Percentiles rank a stretch among this genome's conserved stretches.
Evolutionary conservation across 92 coral and sea anemone species (phyloP).

Genomic region (Porites evermanni): DNA sequence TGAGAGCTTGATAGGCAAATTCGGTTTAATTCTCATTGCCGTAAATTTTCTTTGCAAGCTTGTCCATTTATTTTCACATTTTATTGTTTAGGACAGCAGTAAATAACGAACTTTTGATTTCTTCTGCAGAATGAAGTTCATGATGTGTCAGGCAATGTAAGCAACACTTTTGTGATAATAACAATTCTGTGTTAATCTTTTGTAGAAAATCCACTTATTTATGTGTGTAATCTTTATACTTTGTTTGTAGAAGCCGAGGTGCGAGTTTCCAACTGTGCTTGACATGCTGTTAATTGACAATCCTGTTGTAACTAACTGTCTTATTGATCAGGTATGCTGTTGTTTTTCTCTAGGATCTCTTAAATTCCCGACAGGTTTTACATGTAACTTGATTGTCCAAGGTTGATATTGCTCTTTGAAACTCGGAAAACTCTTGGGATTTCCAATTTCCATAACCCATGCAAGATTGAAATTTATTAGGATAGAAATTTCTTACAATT

Average conservation of each 20-base stretch:
- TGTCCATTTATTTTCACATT: too few relatives aligned
- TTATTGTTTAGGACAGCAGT: too few relatives aligned
- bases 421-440: too few relatives aligned
- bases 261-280: constrained; percentile 78
- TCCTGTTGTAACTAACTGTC: constrained; percentile 88
- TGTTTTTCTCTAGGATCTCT: too few relatives aligned
- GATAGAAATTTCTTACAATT: too few relatives aligned
- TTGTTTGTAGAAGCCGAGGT: constrained; percentile 77
- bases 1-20: too few relatives aligned
- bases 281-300: constrained; percentile 88
- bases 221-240: neutral
- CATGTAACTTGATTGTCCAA: neutral
- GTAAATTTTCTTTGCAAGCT: too few relatives aligned
- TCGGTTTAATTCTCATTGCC: too few relatives aligned
- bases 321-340: constrained; percentile 87
- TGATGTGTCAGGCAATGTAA: constrained; percentile 81
- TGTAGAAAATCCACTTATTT: neutral
- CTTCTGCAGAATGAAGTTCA: constrained; percentile 59
- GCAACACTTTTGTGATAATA: constrained; percentile 3
- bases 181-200: neutral
- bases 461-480: too few relatives aligned
- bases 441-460: too few relatives aligned
- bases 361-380: too few relatives aligned
- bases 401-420: too few relatives aligned
- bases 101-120: neutral